Evolutionary conservation across 2,888 invertebrate species (phyloP).

Genomic region (Chrysolina oricalcia): DNA sequence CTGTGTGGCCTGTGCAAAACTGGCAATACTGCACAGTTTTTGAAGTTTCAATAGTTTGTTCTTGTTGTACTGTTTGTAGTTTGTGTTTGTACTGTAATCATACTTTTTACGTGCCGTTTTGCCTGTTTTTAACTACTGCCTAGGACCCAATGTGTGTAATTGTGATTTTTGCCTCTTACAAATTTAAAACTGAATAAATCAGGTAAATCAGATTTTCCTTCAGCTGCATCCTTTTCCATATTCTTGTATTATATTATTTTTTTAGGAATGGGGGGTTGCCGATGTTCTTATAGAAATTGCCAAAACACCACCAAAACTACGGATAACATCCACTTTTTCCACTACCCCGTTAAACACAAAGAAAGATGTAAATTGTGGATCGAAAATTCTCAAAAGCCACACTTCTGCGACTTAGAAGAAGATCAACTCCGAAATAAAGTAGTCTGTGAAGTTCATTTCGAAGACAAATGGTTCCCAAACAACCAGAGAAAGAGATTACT

Average conservation of each 20-base stretch:
- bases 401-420: conserved; percentile 74
- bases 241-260: background rate
- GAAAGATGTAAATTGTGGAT: conserved; percentile 77
- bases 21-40: too few relatives aligned
- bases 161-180: too few relatives aligned
- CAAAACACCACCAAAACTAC: conserved; percentile 72
- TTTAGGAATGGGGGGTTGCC: conserved; percentile 75
- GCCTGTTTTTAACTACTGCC: too few relatives aligned
- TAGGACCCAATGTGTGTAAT: too few relatives aligned
- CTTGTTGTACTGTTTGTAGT: too few relatives aligned
- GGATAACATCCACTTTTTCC: conserved; percentile 75
- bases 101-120: too few relatives aligned
- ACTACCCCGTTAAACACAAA: conserved; percentile 77
- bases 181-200: too few relatives aligned
- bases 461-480: conserved; percentile 73
- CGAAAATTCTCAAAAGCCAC: conserved; percentile 73
- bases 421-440: conserved; percentile 77
- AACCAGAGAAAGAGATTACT: conserved; percentile 75
- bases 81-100: too few relatives aligned
- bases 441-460: conserved; percentile 77
- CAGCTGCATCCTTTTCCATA: too few relatives aligned
- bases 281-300: conserved; percentile 76
- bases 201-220: too few relatives aligned
- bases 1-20: too few relatives aligned
- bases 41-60: too few relatives aligned